phyloP scores from a whole-genome alignment of 2,888 invertebrate genomes.

The Tromatobia lineatoria region DNA sequence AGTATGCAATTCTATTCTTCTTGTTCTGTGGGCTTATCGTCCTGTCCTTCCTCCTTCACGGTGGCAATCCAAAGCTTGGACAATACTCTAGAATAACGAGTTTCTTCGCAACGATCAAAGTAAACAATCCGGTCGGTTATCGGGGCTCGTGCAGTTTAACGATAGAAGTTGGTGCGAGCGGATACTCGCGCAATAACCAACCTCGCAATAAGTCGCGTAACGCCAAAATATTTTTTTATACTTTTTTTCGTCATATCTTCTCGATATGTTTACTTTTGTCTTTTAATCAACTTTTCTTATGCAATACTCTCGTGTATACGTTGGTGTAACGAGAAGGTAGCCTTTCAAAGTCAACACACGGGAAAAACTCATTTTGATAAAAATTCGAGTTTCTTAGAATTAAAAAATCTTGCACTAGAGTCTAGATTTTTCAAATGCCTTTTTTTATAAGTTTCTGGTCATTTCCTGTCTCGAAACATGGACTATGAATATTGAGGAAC shows the following conservation, averaged over 20 bases:
- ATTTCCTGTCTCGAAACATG: no score
- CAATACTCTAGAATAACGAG: constrained; percentile 79
- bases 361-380: no score
- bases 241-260: constrained; percentile 1
- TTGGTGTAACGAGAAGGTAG: constrained; percentile 25
- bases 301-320: constrained; percentile 65
- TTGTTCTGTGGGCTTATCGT: constrained; percentile 15
- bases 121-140: constrained; percentile 29
- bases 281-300: constrained; percentile 50
- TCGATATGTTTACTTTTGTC: neutral
- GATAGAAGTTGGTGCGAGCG: constrained; percentile 22
- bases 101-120: constrained; percentile 70
- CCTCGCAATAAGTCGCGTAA: neutral
- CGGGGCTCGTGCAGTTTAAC: constrained; percentile 41
- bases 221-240: neutral
- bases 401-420: no score
- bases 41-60: constrained; percentile 47
- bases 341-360: neutral
- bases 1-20: constrained; percentile 29
- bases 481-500: no score
- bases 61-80: constrained; percentile 59
- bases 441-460: no score
- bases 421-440: no score
- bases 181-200: neutral
- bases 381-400: no score